phyloP scores from a whole-genome alignment of 2,113 vertebrate species.

The Meleagris gallopavo region DNA sequence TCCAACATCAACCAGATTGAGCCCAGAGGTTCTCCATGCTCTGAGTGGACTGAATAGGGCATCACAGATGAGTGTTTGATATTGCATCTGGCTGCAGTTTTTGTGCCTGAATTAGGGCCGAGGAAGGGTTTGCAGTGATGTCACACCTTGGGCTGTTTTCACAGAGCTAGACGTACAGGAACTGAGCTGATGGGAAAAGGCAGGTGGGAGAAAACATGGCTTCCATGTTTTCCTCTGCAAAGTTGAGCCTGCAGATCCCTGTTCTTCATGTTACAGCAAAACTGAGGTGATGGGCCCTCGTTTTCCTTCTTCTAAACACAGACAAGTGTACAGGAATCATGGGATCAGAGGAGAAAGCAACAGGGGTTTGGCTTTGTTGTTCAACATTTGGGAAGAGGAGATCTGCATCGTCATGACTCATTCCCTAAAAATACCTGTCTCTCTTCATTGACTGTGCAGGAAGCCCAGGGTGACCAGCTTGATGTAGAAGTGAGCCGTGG shows the following conservation, averaged over 20 bases:
- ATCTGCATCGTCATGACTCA: slow-evolving; percentile 34
- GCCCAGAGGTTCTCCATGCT: background rate
- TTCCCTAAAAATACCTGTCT: slow-evolving; percentile 38
- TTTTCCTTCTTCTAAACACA: background rate
- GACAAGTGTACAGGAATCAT: rapidly evolving
- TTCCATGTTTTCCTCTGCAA: background rate
- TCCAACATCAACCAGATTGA: background rate
- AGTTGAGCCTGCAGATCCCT: background rate
- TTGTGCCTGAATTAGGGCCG: background rate
- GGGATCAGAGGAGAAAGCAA: background rate
- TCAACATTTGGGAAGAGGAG: background rate
- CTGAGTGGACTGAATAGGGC: background rate
- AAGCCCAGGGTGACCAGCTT: slow-evolving; percentile 63
- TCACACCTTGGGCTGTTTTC: background rate
- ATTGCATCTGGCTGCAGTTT: background rate
- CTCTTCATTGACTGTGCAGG: slow-evolving; percentile 33
- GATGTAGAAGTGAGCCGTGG: slow-evolving; percentile 23
- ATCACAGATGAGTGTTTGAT: background rate
- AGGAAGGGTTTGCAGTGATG: background rate
- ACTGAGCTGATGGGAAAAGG: background rate
- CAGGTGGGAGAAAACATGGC: background rate
- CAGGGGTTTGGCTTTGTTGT: background rate
- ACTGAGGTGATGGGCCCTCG: background rate
- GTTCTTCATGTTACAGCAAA: background rate
- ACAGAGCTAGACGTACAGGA: background rate